Evolutionary conservation across 1,140 invertebrate genomes (phyloP).

Genomic region (Agrypnia vestita): DNA sequence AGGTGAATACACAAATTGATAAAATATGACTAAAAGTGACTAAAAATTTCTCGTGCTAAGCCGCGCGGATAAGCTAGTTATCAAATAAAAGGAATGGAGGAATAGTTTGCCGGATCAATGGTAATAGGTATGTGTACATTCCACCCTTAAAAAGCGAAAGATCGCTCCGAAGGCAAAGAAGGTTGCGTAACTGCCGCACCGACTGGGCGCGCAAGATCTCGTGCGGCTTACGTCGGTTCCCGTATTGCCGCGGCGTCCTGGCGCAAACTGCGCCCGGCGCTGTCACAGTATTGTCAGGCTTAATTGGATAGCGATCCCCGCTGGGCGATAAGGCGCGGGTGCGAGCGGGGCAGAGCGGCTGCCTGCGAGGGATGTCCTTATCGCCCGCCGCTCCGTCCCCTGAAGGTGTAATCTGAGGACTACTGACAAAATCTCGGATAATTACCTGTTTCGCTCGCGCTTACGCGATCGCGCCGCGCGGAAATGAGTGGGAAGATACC

Average conservation of each 20-base stretch:
- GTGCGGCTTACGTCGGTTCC: slow-evolving; percentile 24
- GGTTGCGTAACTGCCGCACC: background rate
- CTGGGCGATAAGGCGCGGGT: slow-evolving; percentile 48
- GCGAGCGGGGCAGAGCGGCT: slow-evolving; percentile 5
- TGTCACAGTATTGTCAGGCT: slow-evolving; percentile 61
- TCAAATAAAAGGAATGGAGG: too few relatives aligned
- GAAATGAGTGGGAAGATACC: slow-evolving; percentile 40
- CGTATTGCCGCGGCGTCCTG: slow-evolving; percentile 57
- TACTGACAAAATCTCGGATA: slow-evolving; percentile 48
- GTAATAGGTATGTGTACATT: too few relatives aligned
- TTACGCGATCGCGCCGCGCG: slow-evolving; percentile 25
- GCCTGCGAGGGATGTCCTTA: slow-evolving; percentile 31
- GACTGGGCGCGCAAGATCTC: background rate
- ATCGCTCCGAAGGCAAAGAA: background rate
- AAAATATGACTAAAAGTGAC: too few relatives aligned
- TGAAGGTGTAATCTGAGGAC: slow-evolving; percentile 44
- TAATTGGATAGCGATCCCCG: slow-evolving; percentile 61
- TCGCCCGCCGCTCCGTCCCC: background rate
- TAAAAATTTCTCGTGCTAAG: too few relatives aligned
- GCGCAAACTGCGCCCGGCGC: slow-evolving; percentile 58
- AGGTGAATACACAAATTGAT: too few relatives aligned
- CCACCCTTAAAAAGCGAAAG: too few relatives aligned
- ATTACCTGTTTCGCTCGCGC: slow-evolving; percentile 42
- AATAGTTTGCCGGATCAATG: too few relatives aligned
- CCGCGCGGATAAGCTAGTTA: too few relatives aligned